Base-by-base conservation (phyloP, 2,888 invertebrate species). In the Synergus japonicus region DNA sequence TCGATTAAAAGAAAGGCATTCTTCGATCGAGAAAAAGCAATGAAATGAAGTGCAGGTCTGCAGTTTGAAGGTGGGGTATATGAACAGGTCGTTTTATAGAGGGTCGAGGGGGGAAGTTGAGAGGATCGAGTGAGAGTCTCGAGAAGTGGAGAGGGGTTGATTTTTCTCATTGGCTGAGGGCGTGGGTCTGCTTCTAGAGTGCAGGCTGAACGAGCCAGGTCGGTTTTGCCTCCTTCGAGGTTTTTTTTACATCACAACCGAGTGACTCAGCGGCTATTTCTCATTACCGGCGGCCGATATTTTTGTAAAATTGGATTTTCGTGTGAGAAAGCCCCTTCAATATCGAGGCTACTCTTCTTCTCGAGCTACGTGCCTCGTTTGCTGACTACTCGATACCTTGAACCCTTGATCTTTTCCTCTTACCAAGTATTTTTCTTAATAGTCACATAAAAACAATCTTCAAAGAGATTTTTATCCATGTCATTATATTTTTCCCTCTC, bases 231-330 rank as follows among this genome's bases (percentile, higher is more conserved):
- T 85, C 84, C 87, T 86, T 85, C 84, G 82, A 85, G 84, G 87
- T 86, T 89, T 89, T 89, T 29, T 88, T 85, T 86, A 83, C 76
- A 80, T 78, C 86, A 80, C 83, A 91, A 90, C 90, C 90, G 90
- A 91, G 37, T 91, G 91, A 91, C 89, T 90, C 90, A 87, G 89
- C 91, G 83, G 83, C 88, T 89, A 90, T 90, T 91, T 91, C 91
- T 90, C 91, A 91, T 91, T 90, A 91, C 87, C 87, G 83, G 88
- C 83, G 76, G 76, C 86, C 86, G 87, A 91, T 91, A 91, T 91
- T 91, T 91, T 91, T 91, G 89, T 91, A 91, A 91, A 91, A 91
- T 91, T 73, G 49, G 29, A 73, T 73, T 73, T 73, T 73, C 73
- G 37, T 73, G 73, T 46, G 73, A 54, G 73, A 73, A 73, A 73